Percentiles rank a stretch among this genome's conserved stretches.
Conservation (phyloP, 2,797 vertebrate genomes). For the Diplodus puntazzo region DNA sequence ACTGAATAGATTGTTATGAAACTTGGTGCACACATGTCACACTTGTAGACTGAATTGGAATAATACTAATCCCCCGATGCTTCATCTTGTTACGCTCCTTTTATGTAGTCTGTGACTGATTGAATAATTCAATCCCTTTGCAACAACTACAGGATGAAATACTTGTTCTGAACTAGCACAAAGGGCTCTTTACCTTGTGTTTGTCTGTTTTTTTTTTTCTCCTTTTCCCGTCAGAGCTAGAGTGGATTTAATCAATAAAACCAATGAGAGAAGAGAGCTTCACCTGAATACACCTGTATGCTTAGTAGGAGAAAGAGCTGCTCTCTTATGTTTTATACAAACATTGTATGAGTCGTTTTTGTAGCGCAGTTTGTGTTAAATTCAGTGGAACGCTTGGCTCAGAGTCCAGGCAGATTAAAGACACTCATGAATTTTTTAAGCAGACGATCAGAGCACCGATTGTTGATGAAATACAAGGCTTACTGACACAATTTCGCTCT, state of each 20-base stretch:
- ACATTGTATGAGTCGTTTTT: not conserved
- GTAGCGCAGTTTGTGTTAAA: conserved; percentile 40
- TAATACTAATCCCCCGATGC: not conserved
- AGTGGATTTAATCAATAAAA: conserved; percentile 27
- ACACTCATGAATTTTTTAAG: conserved; percentile 72
- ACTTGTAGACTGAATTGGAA: not conserved
- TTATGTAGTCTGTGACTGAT: not conserved
- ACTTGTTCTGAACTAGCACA: not conserved
- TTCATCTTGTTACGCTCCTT: not conserved
- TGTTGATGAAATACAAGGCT: conserved; percentile 69
- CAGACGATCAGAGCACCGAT: conserved; percentile 62
- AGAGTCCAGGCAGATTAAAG: conserved; percentile 56
- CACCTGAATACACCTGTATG: conserved; percentile 30
- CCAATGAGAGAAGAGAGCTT: conserved; percentile 37
- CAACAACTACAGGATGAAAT: not conserved
- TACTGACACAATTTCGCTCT: conserved; percentile 62
- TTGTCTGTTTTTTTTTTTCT: not conserved
- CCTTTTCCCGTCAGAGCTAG: not conserved
- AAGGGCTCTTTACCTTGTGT: not conserved
- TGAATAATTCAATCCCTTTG: not conserved
- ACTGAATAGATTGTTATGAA: not conserved
- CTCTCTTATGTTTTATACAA: conserved; percentile 41
- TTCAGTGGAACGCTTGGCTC: conserved; percentile 58
- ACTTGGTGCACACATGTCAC: not conserved
- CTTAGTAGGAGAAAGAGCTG: conserved; percentile 8